Conservation (phyloP, 2,113 vertebrate species). For the Menidia beryllina region DNA sequence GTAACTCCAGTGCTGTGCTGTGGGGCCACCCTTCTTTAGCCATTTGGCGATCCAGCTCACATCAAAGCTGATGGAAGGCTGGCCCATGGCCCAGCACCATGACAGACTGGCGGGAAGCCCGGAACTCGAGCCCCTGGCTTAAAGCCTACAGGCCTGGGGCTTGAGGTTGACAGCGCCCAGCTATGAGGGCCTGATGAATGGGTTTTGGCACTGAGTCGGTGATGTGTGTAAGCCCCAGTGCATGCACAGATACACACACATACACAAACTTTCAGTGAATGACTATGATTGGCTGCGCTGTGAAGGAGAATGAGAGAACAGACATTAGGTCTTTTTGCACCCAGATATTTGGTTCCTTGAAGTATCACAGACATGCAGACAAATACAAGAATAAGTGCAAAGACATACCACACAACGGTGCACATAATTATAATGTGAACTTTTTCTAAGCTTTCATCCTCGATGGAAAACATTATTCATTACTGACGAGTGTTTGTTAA, state of each 20-base stretch:
- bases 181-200: slow-evolving; percentile 89
- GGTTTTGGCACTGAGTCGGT: slow-evolving; percentile 84
- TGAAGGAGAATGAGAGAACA: slow-evolving; percentile 47
- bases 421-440: slow-evolving; percentile 24
- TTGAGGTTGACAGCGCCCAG: slow-evolving; percentile 87
- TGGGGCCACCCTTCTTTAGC: slow-evolving; percentile 90
- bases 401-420: slow-evolving; percentile 7
- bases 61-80: slow-evolving; percentile 94
- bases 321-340: slow-evolving; percentile 49
- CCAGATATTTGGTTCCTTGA: slow-evolving; percentile 31
- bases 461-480: slow-evolving; percentile 60
- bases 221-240: slow-evolving; percentile 25
- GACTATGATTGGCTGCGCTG: slow-evolving; percentile 57
- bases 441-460: slow-evolving; percentile 21
- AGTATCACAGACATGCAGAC: slow-evolving; percentile 30
- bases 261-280: slow-evolving; percentile 25
- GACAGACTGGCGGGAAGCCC: slow-evolving; percentile 93
- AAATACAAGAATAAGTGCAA: slow-evolving; percentile 28
- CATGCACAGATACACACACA: not conserved
- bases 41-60: slow-evolving; percentile 91
- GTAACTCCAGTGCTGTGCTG: slow-evolving; percentile 87
- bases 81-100: slow-evolving; percentile 90
- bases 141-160: slow-evolving; percentile 84
- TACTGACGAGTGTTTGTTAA: slow-evolving; percentile 45
- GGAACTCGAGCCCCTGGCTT: slow-evolving; percentile 89